These are phyloP conservation scores for Drosophila subpulchrella DNA, from an alignment of 1,140 invertebrate species.

Conservation along the genomic window DNA sequence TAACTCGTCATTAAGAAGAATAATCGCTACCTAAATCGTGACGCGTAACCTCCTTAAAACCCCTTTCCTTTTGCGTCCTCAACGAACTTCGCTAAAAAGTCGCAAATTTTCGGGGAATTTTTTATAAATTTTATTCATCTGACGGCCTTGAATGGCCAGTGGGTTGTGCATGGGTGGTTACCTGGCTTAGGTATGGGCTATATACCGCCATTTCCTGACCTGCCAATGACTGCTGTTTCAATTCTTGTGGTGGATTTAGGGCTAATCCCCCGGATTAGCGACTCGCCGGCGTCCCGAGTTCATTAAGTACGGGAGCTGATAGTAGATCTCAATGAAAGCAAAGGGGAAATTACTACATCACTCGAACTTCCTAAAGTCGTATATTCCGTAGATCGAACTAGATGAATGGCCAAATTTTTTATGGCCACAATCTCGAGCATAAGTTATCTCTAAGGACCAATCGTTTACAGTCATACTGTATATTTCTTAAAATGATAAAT, in stretches of 20 bases:
- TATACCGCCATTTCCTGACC: conserved; percentile 1
- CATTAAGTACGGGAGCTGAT: conserved; percentile 65
- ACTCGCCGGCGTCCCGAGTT: conserved; percentile 59
- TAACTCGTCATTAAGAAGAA: conserved; percentile 66
- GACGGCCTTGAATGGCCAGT: conserved; percentile 40
- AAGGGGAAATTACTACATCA: conserved; percentile 14
- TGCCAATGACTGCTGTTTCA: conserved; percentile 63
- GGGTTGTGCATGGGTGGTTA: conserved; percentile 13
- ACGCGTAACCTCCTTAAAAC: conserved; percentile 12
- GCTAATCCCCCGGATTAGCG: conserved; percentile 71
- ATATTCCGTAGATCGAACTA: not conserved
- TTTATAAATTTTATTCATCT: conserved; percentile 44
- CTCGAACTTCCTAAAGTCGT: conserved; percentile 30
- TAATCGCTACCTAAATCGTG: conserved; percentile 17
- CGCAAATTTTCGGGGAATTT: conserved; percentile 39
- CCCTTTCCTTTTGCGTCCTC: conserved; percentile 19
- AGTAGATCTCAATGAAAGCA: conserved; percentile 58
- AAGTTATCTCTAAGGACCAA: not conserved
- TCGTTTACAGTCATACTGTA: not conserved
- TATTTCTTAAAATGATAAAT: no score
- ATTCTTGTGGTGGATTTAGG: conserved; percentile 79
- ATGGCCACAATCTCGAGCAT: not conserved
- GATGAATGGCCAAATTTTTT: conserved; percentile 5
- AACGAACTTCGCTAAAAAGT: conserved; percentile 71
- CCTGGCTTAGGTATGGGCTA: conserved; percentile 19